Evolutionary conservation across 2,888 invertebrate species (phyloP), one percentile per base, ranked within the genome.

Genomic region (Andricus quercusramuli): DNA sequence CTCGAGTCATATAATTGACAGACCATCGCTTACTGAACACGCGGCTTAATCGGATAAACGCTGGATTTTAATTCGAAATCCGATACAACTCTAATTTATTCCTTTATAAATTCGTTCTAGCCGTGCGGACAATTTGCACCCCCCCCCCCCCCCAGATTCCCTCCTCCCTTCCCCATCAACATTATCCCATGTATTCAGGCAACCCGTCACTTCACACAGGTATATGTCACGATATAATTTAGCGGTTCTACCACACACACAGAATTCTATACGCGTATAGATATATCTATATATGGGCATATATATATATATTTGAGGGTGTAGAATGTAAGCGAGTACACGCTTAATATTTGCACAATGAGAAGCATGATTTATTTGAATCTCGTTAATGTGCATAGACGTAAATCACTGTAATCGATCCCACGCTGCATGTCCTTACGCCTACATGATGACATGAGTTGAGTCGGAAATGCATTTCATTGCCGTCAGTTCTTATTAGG

Each of bases 21-120:
- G 74, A 74, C 56, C n/a, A 20, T 56, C 29, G 74, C 56, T 74
- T 64, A 64, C 70, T 81, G 47, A 59, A 79, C 74, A 74, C 79
- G 80, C 67, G 47, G 82, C 80, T 87, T 83, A 84, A 86, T 85
- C 84, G 85, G 80, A 83, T 83, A 79, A 47, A 80, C 83, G 66
- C 32, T n/a, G 20, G 56, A 74, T n/a, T 74, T 74, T 74, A 83
- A 84, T 84, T 85, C 80, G 83, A 80, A 84, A 80, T 41, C 80
- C 82, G 85, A 86, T 82, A 81, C 84, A 84, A 81, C 84, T 80
- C 81, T 82, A 89, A 89, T 88, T 88, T 86, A 88, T 88, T 85
- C 82, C 82, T 78, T 83, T 84, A 85, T 87, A 87, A 87, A 89
- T 89, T 85, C 80, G 77, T 83, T 87, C 85, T 83, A 79, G 78